Conservation (phyloP, 2,888 invertebrate species). For the Conops quadrifasciatus region DNA sequence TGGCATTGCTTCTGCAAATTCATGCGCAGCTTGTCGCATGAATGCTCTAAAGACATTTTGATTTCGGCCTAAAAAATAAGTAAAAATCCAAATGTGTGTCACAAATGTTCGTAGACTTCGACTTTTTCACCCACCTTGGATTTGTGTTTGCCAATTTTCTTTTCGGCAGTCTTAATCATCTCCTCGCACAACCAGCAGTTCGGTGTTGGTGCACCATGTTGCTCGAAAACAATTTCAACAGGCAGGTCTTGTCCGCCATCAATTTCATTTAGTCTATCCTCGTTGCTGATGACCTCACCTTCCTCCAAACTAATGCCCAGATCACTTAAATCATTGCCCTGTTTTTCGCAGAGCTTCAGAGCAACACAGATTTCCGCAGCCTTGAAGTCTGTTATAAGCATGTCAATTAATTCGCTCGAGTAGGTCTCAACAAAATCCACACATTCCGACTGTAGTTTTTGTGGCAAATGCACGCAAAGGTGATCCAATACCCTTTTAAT, state of each 20-base stretch:
- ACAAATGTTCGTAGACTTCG: slow-evolving; percentile 5
- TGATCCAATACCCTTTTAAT: slow-evolving; percentile 75
- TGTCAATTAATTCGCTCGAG: slow-evolving; percentile 78
- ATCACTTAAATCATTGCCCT: slow-evolving; percentile 62
- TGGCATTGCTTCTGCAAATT: slow-evolving; percentile 71
- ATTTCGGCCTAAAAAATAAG: slow-evolving; percentile 52
- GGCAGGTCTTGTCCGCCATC: slow-evolving; percentile 54
- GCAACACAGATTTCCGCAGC: slow-evolving; percentile 81
- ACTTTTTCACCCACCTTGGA: slow-evolving; percentile 46
- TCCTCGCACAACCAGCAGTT: slow-evolving; percentile 61
- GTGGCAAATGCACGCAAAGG: slow-evolving; percentile 76
- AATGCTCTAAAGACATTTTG: slow-evolving; percentile 55
- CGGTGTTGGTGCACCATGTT: slow-evolving; percentile 47
- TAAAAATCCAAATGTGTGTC: neutral
- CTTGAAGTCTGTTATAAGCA: slow-evolving; percentile 78
- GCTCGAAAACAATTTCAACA: slow-evolving; percentile 52
- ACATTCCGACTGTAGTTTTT: slow-evolving; percentile 74
- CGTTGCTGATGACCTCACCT: slow-evolving; percentile 41
- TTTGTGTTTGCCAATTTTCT: slow-evolving; percentile 56
- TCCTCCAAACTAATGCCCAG: slow-evolving; percentile 49
- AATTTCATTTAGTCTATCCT: slow-evolving; percentile 49
- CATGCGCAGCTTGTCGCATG: slow-evolving; percentile 57
- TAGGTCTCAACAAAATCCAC: slow-evolving; percentile 80
- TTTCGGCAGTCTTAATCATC: slow-evolving; percentile 57
- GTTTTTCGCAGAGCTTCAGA: slow-evolving; percentile 75